Conservation (phyloP, 2,797 vertebrate genomes). For the Dryobates pubescens region DNA sequence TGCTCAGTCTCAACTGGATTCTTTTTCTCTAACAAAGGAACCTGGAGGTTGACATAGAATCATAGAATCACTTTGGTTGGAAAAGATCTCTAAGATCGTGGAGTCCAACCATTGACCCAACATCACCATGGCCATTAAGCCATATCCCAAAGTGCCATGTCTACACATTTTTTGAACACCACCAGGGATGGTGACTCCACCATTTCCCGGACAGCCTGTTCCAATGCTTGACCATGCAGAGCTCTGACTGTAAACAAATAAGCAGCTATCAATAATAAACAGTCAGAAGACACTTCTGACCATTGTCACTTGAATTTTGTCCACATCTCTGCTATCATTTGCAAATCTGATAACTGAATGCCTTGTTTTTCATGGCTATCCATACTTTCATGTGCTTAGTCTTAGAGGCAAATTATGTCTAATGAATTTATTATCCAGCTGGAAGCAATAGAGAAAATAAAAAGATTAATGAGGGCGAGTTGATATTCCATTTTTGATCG, state of each 20-base stretch:
- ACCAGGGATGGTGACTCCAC: too few species aligned
- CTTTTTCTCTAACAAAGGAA: conserved; percentile 13
- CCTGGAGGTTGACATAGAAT: background rate
- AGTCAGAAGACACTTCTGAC: background rate
- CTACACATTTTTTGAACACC: too few species aligned
- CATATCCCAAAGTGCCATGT: too few species aligned
- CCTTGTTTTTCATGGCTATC: background rate
- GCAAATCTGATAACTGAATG: background rate
- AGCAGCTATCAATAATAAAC: background rate
- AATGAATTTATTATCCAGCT: background rate
- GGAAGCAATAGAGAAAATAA: background rate
- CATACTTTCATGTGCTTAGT: background rate
- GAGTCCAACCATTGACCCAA: too few species aligned
- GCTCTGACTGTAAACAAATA: background rate
- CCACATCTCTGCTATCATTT: background rate
- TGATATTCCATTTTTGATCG: background rate
- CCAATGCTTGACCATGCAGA: background rate
- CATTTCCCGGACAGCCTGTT: too few species aligned
- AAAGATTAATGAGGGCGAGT: background rate
- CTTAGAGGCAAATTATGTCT: background rate
- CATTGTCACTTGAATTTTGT: background rate
- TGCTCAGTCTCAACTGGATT: background rate
- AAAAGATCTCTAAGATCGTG: too few species aligned
- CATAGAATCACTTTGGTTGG: too few species aligned
- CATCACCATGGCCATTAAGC: too few species aligned